Base-by-base conservation (phyloP, 2,797 vertebrate genomes). In the Onychomys torridus region DNA sequence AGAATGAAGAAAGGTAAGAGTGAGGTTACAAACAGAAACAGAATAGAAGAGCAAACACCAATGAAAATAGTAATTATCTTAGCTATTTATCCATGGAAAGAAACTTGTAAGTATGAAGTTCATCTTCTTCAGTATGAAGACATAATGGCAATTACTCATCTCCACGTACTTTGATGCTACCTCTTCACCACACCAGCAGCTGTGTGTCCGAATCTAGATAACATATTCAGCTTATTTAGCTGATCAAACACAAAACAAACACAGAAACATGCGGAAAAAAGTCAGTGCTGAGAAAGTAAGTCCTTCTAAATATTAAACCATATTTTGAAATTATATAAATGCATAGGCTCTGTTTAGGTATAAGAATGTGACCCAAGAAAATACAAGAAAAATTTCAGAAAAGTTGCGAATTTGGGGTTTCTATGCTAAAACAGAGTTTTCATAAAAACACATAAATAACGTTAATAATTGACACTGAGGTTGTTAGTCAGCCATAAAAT, bases 51-150 rank as follows among this genome's bases (percentile, higher is more conserved):
- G 5, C 0, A 65, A 94, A 79, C 16, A 1, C 1, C 52, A 34
- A 85, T 13, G 8, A 2, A 91, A 96, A 78, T 49, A 29, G 65
- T 63, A 91, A 84, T 29, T 34, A 25, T 61, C 34, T 69, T 86
- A 71, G 21, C 34, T 25, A 81, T 93, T 9, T 83, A 43, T 43
- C 8, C 49, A 52, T 86, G 8, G 75, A 4, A 77, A 78, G 46
- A 94, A 3, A 59, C 10, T 40, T 71, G 19, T 4, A 75, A 78
- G 0, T 40, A 71, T 25, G n/a, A 65, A 82, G 21, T 52, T 94
- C 2, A 19, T 95, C 93, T 91, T 94, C 43, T 91, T 93, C 17
- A 79, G 43, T 77, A 91, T 8, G 67, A 87, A 86, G 6, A 46
- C 2, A 85, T 14, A 59, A 83, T 29, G 79, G 1, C 13, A 32